Conservation (phyloP, 2,888 invertebrate species). For the Endotricha flammealis region DNA sequence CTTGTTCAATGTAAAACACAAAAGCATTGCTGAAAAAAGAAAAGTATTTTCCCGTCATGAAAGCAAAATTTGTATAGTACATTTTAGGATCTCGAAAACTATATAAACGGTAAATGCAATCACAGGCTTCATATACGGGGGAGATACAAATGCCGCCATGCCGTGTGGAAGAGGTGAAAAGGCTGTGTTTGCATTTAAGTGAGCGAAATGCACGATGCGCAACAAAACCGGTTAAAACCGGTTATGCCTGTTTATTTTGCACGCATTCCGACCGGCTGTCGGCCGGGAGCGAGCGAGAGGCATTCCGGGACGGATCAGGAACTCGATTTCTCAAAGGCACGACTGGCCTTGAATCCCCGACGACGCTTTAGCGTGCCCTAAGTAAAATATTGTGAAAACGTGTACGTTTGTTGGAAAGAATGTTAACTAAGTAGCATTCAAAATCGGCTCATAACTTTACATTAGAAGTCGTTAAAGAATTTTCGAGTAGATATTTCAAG, state of each 20-base stretch:
- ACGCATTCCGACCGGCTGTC: slow-evolving; percentile 69
- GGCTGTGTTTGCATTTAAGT: slow-evolving; percentile 44
- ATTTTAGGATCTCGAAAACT: too few species aligned
- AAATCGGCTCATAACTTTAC: not conserved
- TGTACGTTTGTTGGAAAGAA: slow-evolving; percentile 10
- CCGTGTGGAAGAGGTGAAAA: slow-evolving; percentile 45
- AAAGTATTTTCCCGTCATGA: too few species aligned
- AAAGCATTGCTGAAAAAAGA: too few species aligned
- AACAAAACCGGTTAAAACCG: slow-evolving; percentile 67
- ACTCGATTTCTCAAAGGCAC: slow-evolving; percentile 51
- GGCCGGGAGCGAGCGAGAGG: slow-evolving; percentile 60
- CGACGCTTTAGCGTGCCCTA: slow-evolving; percentile 32
- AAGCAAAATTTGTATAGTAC: too few species aligned
- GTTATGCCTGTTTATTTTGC: slow-evolving; percentile 75
- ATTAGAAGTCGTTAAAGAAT: too few species aligned
- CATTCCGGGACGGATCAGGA: slow-evolving; percentile 62
- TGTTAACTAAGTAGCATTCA: not conserved
- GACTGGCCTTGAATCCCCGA: slow-evolving; percentile 57
- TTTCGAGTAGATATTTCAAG: too few species aligned
- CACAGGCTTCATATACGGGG: not conserved
- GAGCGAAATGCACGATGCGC: slow-evolving; percentile 60
- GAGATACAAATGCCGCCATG: slow-evolving; percentile 14
- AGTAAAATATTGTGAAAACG: slow-evolving; percentile 39
- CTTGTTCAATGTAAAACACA: too few species aligned
- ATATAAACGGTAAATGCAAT: not conserved